A percentile compares a stretch with the other conserved stretches of the same genome.
Conservation (phyloP, 92 coral and sea anemone species). For the Paragorgia papillata region DNA sequence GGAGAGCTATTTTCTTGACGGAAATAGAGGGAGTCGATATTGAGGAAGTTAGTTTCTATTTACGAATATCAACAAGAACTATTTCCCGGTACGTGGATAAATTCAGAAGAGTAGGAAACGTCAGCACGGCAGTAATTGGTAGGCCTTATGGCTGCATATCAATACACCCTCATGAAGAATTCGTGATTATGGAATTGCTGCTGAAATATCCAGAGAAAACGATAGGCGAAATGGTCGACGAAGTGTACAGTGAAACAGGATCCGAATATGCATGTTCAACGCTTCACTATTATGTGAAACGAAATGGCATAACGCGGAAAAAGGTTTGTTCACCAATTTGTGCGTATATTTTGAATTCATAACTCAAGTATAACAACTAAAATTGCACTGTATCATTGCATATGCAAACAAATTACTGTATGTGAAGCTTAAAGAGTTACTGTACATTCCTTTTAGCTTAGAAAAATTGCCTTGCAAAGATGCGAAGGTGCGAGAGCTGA, state of each 20-base stretch:
- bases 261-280: slow-evolving; percentile 35
- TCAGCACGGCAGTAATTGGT: slow-evolving; percentile 12
- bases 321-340: too few relatives aligned
- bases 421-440: too few relatives aligned
- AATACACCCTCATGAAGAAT: slow-evolving; percentile 50
- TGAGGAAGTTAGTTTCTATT: background rate
- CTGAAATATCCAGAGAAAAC: slow-evolving; percentile 55
- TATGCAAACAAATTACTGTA: too few relatives aligned
- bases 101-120: slow-evolving; percentile 19
- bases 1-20: slow-evolving; percentile 6
- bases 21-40: background rate
- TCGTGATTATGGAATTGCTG: slow-evolving; percentile 49
- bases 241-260: slow-evolving; percentile 31
- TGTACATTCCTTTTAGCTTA: too few relatives aligned
- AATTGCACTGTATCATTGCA: too few relatives aligned
- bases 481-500: too few relatives aligned
- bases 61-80: background rate
- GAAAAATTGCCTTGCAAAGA: too few relatives aligned
- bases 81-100: slow-evolving; percentile 4
- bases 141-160: slow-evolving; percentile 35
- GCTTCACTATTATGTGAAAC: slow-evolving; percentile 23
- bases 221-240: slow-evolving; percentile 45
- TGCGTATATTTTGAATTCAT: too few relatives aligned
- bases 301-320: slow-evolving; percentile 34
- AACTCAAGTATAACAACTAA: too few relatives aligned